Conservation (phyloP, 2,888 invertebrate species). For the Polymixis flavicincta region DNA sequence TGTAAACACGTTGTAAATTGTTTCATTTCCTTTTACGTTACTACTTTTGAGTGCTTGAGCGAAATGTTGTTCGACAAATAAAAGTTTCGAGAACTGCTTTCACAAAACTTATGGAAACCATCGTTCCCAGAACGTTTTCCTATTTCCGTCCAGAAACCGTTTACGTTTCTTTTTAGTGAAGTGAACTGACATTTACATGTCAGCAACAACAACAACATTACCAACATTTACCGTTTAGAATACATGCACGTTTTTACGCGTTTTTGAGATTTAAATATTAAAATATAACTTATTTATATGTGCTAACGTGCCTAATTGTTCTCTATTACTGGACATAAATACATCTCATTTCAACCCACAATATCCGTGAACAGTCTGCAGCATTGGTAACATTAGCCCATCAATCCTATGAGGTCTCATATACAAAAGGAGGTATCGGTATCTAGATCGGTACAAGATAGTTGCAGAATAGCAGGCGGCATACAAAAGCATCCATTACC, state of each 20-base stretch:
- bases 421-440: conserved; percentile 29
- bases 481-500: conserved; percentile 66
- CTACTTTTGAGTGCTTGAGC: conserved; percentile 14
- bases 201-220: no score
- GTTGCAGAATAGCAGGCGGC: conserved; percentile 51
- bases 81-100: conserved; percentile 36
- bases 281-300: neutral
- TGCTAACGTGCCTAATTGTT: neutral
- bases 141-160: conserved; percentile 32
- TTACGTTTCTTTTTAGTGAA: conserved; percentile 23
- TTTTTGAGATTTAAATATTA: neutral
- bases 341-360: conserved; percentile 11
- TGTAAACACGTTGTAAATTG: conserved; percentile 23
- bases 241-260: neutral
- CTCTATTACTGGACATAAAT: neutral
- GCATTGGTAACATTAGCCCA: conserved; percentile 29
- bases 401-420: conserved; percentile 18
- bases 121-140: conserved; percentile 30
- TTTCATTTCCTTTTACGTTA: conserved; percentile 28
- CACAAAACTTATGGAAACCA: conserved; percentile 43
- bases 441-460: conserved; percentile 43
- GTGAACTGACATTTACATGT: neutral
- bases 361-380: conserved; percentile 13
- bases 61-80: conserved; percentile 38
- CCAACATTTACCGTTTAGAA: neutral